Evolutionary conservation across 2,797 vertebrate species (phyloP).

Genomic region (Schizopygopsis malacanthus): DNA sequence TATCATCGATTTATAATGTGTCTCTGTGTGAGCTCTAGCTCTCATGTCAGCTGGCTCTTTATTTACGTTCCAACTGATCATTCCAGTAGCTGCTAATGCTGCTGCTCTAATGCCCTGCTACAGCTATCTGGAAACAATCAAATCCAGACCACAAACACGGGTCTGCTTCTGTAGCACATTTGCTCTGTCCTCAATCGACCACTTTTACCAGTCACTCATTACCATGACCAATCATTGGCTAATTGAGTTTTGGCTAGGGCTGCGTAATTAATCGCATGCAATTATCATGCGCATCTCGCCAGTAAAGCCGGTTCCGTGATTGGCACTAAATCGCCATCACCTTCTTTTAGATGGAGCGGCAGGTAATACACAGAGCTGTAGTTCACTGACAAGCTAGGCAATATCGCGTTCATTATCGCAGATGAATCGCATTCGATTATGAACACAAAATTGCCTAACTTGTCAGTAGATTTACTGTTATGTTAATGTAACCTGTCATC

Average conservation of each 20-base stretch:
- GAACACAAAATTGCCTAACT: no score
- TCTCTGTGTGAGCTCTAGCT: constrained; percentile 24
- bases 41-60: constrained; percentile 49
- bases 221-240: neutral
- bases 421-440: no score
- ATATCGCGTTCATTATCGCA: no score
- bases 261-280: no score
- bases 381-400: no score
- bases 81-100: constrained; percentile 37
- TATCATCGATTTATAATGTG: constrained; percentile 8
- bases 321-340: no score
- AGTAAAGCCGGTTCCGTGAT: no score
- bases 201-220: neutral
- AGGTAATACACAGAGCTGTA: no score
- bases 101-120: constrained; percentile 1
- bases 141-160: neutral
- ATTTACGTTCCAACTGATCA: constrained; percentile 53
- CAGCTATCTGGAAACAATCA: neutral
- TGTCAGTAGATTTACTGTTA: neutral
- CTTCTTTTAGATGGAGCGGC: no score
- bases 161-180: neutral
- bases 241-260: neutral
- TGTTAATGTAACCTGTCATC: constrained; percentile 18
- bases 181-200: neutral
- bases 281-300: no score